Conservation (phyloP, 2,797 vertebrate species). For the Pygocentrus nattereri region DNA sequence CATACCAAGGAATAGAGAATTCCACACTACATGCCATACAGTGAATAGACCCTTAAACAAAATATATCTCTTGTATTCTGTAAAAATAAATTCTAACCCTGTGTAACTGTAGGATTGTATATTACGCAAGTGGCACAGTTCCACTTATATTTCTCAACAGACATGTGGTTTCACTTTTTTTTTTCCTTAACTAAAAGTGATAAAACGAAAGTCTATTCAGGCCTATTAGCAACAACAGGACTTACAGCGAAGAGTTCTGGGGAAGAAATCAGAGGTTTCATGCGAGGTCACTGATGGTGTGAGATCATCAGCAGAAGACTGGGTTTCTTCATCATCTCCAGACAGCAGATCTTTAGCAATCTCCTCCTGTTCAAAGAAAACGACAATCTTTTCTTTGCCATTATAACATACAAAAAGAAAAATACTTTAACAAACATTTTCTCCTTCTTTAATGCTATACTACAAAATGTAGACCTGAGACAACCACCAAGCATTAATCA, state of each 20-base stretch:
- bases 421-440: no score
- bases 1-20: no score
- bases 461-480: neutral
- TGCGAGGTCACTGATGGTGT: conserved; percentile 88
- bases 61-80: no score
- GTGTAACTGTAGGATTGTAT: no score
- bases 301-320: conserved; percentile 88
- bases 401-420: neutral
- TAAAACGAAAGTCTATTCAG: neutral
- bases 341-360: conserved; percentile 88
- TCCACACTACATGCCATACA: no score
- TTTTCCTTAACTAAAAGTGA: neutral
- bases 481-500: neutral
- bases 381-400: neutral
- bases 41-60: no score
- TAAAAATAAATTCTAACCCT: no score
- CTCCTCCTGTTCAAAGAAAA: conserved; percentile 77
- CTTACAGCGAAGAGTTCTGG: conserved; percentile 87
- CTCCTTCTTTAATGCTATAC: neutral
- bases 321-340: conserved; percentile 86
- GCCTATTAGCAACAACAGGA: neutral
- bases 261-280: conserved; percentile 87
- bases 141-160: no score
- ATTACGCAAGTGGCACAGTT: no score
- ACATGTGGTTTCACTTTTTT: neutral